Evolutionary conservation across 2,888 invertebrate genomes (phyloP).

Genomic region (Dichetophora obliterata): DNA sequence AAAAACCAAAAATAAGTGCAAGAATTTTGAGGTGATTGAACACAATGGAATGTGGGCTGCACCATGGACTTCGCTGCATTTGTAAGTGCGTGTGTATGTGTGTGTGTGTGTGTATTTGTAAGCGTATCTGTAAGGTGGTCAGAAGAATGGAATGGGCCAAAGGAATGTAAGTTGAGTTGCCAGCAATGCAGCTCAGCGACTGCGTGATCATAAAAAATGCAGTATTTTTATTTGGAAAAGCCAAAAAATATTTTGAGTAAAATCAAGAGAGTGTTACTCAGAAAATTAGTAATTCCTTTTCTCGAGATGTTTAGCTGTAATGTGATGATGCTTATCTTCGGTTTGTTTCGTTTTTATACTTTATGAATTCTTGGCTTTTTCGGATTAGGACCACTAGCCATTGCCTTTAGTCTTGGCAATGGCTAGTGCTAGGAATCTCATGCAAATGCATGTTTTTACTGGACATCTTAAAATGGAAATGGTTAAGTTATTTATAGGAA

Average conservation of each 20-base stretch:
- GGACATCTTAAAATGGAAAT: too few relatives aligned
- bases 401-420: too few relatives aligned
- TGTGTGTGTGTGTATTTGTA: background rate
- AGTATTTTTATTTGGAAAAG: background rate
- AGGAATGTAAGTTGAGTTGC: constrained; percentile 39
- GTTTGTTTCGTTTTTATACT: too few relatives aligned
- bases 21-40: constrained; percentile 53
- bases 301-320: too few relatives aligned
- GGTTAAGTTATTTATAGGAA: too few relatives aligned
- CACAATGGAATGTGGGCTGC: constrained; percentile 54
- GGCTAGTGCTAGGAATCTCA: too few relatives aligned
- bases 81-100: background rate
- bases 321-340: too few relatives aligned
- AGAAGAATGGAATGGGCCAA: constrained; percentile 37
- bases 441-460: too few relatives aligned
- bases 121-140: constrained; percentile 22
- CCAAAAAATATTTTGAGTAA: background rate
- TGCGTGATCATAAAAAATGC: background rate
- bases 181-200: background rate
- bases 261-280: background rate
- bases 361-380: too few relatives aligned
- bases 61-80: constrained; percentile 38
- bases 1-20: constrained; percentile 17
- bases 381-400: too few relatives aligned
- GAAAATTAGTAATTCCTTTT: background rate